phyloP scores from a whole-genome alignment of 64 coral and sea anemone genomes.

The Porites lutea region DNA sequence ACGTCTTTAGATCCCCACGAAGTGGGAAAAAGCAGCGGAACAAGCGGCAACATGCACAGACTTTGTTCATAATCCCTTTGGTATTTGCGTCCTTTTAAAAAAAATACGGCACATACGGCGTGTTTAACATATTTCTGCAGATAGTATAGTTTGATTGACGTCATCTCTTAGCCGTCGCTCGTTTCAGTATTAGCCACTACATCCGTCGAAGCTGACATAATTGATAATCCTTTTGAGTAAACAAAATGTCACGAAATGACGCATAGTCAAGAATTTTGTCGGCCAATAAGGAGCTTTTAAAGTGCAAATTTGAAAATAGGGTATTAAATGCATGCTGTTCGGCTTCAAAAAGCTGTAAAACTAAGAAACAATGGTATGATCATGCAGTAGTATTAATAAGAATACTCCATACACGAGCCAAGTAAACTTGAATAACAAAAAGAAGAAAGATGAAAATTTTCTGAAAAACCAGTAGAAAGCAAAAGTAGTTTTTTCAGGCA shows the following conservation, averaged over 20 bases:
- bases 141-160: neutral
- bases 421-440: no score
- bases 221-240: slow-evolving; percentile 20
- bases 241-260: slow-evolving; percentile 36
- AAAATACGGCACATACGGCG: neutral
- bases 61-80: slow-evolving; percentile 29
- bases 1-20: neutral
- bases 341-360: no score
- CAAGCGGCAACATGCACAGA: neutral
- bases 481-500: no score
- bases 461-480: no score
- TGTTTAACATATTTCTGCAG: neutral
- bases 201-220: neutral
- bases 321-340: no score
- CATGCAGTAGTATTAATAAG: no score
- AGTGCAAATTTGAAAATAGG: no score
- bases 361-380: no score
- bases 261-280: neutral
- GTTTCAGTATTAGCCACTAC: neutral
- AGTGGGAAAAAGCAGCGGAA: neutral
- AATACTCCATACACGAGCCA: no score
- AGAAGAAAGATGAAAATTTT: no score
- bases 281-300: no score
- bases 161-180: neutral
- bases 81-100: neutral